A percentile compares a stretch with the other conserved stretches of the same genome.
Evolutionary conservation across 2,113 vertebrate species (phyloP).

Genomic region (Catharus fuscescens): DNA sequence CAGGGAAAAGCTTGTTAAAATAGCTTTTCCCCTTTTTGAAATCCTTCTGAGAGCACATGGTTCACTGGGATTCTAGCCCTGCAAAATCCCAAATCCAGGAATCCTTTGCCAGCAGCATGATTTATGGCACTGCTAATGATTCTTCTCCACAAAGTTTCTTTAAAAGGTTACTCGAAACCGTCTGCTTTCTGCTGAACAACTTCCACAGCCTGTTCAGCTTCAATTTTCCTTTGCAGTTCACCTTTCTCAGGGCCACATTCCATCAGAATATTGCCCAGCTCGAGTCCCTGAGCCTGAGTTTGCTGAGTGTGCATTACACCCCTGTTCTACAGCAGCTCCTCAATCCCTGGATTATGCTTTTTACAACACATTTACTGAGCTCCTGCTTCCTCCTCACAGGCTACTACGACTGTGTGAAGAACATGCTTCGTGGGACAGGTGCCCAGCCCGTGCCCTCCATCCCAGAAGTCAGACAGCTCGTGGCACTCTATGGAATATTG

Average conservation of each 20-base stretch:
- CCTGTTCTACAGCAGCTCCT: background rate
- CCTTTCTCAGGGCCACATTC: background rate
- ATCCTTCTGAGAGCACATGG: background rate
- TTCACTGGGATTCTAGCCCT: conserved; percentile 4
- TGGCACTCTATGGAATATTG: conserved; percentile 81
- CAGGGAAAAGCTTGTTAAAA: conserved; percentile 24
- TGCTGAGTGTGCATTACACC: background rate
- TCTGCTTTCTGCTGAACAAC: background rate
- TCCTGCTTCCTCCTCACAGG: conserved; percentile 66
- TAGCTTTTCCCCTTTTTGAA: background rate
- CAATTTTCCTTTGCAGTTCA: background rate
- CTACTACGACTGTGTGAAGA: conserved; percentile 80
- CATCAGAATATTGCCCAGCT: background rate
- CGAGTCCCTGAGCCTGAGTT: accelerated
- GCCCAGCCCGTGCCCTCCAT: conserved; percentile 83
- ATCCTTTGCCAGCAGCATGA: background rate
- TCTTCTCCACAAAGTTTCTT: conserved; percentile 19
- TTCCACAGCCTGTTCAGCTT: background rate
- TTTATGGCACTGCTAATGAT: conserved; percentile 15
- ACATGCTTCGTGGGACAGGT: conserved; percentile 58
- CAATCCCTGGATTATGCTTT: background rate
- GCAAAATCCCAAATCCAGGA: background rate
- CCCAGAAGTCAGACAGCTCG: conserved; percentile 81
- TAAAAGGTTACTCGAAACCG: background rate
- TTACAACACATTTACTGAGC: background rate